phyloP scores from a whole-genome alignment of 2,113 vertebrate genomes.

The Onychostoma macrolepis region DNA sequence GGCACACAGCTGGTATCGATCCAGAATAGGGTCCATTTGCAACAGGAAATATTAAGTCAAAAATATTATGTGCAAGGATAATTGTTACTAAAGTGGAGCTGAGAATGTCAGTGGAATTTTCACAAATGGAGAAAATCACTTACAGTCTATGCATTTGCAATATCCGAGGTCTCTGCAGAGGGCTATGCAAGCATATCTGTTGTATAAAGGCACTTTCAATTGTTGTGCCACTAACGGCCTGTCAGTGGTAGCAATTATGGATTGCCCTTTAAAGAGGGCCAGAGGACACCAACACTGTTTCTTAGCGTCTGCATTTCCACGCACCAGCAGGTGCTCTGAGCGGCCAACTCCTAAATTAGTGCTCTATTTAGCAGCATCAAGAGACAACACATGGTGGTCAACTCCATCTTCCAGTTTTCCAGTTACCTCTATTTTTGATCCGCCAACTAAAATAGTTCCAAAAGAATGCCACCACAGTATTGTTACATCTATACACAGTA shows the following conservation, averaged over 20 bases:
- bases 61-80: slow-evolving; percentile 59
- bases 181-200: slow-evolving; percentile 17
- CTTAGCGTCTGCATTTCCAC: slow-evolving; percentile 26
- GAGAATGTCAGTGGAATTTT: slow-evolving; percentile 62
- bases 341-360: slow-evolving; percentile 21
- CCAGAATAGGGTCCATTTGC: slow-evolving; percentile 65
- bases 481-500: no score
- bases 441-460: neutral
- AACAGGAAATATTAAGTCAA: slow-evolving; percentile 66
- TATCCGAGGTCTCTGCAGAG: slow-evolving; percentile 11
- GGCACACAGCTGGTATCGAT: slow-evolving; percentile 59
- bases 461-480: neutral
- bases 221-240: slow-evolving; percentile 22
- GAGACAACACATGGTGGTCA: slow-evolving; percentile 6
- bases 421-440: neutral
- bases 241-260: slow-evolving; percentile 31
- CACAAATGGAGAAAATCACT: slow-evolving; percentile 36
- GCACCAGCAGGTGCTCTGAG: neutral
- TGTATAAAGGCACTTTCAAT: slow-evolving; percentile 37
- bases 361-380: slow-evolving; percentile 18
- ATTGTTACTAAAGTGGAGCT: slow-evolving; percentile 49
- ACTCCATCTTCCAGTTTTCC: neutral
- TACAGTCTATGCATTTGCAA: slow-evolving; percentile 9
- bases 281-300: slow-evolving; percentile 37
- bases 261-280: slow-evolving; percentile 45